A percentile compares a stretch with the other conserved stretches of the same genome.
Evolutionary conservation across 2,797 vertebrate genomes (phyloP).

Genomic region (Babyrousa celebensis): DNA sequence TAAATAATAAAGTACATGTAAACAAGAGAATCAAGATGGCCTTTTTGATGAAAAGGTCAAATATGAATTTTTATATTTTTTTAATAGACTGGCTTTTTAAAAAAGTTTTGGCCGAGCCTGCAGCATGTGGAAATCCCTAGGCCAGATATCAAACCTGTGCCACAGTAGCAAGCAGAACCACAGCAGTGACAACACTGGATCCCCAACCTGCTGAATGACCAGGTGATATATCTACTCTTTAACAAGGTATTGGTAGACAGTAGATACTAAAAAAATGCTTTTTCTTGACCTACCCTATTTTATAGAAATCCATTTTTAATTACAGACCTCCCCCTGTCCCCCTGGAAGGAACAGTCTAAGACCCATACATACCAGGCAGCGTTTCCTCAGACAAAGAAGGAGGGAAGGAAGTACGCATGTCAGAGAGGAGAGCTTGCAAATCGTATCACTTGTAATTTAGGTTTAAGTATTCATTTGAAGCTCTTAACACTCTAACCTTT

Average conservation of each 20-base stretch:
- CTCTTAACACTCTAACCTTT: conserved; percentile 30
- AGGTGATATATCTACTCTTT: background rate
- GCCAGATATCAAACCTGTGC: no score
- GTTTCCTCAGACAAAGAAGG: conserved; percentile 43
- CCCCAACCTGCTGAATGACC: no score
- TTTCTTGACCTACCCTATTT: background rate
- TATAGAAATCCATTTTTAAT: background rate
- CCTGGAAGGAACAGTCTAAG: background rate
- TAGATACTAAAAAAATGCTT: background rate
- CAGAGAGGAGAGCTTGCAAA: conserved; percentile 53
- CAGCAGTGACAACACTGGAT: no score
- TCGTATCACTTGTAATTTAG: conserved; percentile 60
- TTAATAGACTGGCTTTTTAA: background rate
- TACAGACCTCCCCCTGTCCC: background rate
- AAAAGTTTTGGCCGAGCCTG: no score
- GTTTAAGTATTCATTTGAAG: conserved; percentile 55
- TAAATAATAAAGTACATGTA: conserved; percentile 29
- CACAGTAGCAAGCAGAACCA: no score
- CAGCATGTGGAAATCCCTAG: no score
- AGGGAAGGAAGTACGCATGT: conserved; percentile 33
- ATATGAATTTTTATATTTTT: background rate
- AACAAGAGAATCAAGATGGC: conserved; percentile 10
- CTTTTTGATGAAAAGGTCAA: background rate
- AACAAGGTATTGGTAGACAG: background rate
- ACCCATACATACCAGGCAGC: background rate